These are phyloP conservation scores for Papilio dardanus DNA, from an alignment of 1,140 invertebrate species.

Conservation along the genomic window DNA sequence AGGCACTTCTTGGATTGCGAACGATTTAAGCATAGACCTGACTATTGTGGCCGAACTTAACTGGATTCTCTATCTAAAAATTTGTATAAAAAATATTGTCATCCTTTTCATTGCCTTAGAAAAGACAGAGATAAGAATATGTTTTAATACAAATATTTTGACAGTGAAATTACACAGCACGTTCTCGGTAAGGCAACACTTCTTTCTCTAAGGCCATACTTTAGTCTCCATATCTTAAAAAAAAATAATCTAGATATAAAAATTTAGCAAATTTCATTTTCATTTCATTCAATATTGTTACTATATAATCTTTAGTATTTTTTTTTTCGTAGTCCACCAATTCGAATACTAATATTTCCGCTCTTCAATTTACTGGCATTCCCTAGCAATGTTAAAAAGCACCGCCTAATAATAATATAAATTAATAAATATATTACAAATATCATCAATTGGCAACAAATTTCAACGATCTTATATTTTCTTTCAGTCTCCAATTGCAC, in stretches of 20 bases:
- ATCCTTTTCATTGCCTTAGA: background rate
- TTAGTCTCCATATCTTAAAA: slow-evolving; percentile 27
- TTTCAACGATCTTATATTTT: slow-evolving; percentile 16
- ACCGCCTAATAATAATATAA: background rate
- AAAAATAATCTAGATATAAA: slow-evolving; percentile 16
- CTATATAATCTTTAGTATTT: background rate
- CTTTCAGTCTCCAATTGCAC: slow-evolving; percentile 33
- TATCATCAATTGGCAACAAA: slow-evolving; percentile 19
- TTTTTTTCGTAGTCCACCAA: background rate
- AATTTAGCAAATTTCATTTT: slow-evolving; percentile 4
- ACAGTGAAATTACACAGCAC: background rate
- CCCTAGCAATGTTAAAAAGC: background rate
- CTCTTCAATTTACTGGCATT: background rate
- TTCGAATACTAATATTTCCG: background rate
- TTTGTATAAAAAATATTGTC: background rate
- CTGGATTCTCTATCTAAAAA: background rate
- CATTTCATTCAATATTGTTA: background rate
- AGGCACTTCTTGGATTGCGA: slow-evolving; percentile 74
- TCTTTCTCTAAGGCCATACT: slow-evolving; percentile 22
- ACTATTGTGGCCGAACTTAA: slow-evolving; percentile 18
- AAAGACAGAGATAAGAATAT: background rate
- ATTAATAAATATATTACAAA: slow-evolving; percentile 31
- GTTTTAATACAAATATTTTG: background rate
- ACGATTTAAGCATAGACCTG: slow-evolving; percentile 40
- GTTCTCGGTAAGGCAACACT: slow-evolving; percentile 10